A percentile compares a stretch with the other conserved stretches of the same genome.
These are phyloP conservation scores for Sturnus vulgaris DNA, from an alignment of 2,113 vertebrate genomes.

Conservation along the genomic window DNA sequence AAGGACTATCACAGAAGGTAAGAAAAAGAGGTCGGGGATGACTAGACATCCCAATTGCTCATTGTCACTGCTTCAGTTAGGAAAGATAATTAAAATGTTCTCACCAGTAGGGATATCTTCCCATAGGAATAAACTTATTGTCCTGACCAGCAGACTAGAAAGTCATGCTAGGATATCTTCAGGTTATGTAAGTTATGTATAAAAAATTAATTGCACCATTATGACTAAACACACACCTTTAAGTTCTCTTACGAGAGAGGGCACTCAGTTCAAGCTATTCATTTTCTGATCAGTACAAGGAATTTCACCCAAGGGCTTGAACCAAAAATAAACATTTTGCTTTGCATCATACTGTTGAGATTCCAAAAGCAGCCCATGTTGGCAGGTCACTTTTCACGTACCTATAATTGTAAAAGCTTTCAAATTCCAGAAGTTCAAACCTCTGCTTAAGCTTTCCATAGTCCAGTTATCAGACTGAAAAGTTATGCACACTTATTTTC, in stretches of 20 bases:
- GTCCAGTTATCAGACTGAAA: neutral
- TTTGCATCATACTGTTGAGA: neutral
- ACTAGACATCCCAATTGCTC: neutral
- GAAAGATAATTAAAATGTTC: neutral
- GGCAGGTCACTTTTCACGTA: neutral
- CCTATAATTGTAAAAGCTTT: neutral
- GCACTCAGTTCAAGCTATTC: neutral
- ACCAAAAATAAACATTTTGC: neutral
- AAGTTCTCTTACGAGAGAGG: neutral
- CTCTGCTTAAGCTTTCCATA: neutral
- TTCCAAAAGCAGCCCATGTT: neutral
- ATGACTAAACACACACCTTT: neutral
- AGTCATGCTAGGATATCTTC: neutral
- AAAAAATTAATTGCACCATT: neutral
- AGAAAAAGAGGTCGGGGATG: neutral
- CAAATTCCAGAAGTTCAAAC: neutral
- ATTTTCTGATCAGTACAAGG: neutral
- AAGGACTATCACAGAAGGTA: neutral
- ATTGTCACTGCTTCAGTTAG: neutral
- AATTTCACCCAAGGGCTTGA: neutral
- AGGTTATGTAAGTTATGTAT: neutral
- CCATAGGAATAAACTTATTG: neutral
- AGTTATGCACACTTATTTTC: neutral
- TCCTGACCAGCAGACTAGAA: neutral
- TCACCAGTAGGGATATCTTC: neutral